Conservation (phyloP, 2,797 vertebrate species). For the Huso huso region DNA sequence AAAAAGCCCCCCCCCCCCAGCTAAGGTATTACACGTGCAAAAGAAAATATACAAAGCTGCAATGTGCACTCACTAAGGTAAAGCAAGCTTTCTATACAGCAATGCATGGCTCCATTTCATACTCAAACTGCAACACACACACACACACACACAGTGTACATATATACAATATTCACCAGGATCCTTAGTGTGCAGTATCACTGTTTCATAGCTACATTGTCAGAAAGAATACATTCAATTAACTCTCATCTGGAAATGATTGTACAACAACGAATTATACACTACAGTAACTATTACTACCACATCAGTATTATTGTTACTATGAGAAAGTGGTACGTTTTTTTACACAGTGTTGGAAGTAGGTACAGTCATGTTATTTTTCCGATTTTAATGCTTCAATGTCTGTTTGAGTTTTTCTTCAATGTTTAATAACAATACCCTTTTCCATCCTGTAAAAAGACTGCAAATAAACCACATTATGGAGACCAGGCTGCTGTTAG, state of each 20-base stretch:
- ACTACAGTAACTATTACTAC: too few relatives aligned
- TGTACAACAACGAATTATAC: too few relatives aligned
- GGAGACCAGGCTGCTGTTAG: too few relatives aligned
- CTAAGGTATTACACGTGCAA: slow-evolving; percentile 27
- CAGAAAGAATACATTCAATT: slow-evolving; percentile 27
- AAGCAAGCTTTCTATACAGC: slow-evolving; percentile 48
- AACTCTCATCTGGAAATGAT: slow-evolving; percentile 28
- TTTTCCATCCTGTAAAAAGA: too few relatives aligned
- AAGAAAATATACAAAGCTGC: slow-evolving; percentile 31
- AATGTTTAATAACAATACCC: too few relatives aligned
- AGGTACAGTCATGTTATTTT: too few relatives aligned
- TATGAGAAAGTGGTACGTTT: too few relatives aligned
- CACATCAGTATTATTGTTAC: too few relatives aligned
- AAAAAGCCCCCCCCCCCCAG: slow-evolving; percentile 36
- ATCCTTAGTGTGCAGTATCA: slow-evolving; percentile 27
- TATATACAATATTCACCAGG: slow-evolving; percentile 28
- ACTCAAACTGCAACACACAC: slow-evolving; percentile 46
- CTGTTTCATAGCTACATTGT: slow-evolving; percentile 42
- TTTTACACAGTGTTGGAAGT: too few relatives aligned
- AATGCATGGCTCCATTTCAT: slow-evolving; percentile 38
- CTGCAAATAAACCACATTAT: too few relatives aligned
- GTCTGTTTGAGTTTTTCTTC: too few relatives aligned
- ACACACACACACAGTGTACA: slow-evolving; percentile 31
- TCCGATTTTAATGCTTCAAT: too few relatives aligned
- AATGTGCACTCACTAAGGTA: slow-evolving; percentile 53